Percentiles rank a stretch among this genome's conserved stretches.
Conservation (phyloP, 53 echinoderm and acorn worm species). For the Patiria pectinifera region DNA sequence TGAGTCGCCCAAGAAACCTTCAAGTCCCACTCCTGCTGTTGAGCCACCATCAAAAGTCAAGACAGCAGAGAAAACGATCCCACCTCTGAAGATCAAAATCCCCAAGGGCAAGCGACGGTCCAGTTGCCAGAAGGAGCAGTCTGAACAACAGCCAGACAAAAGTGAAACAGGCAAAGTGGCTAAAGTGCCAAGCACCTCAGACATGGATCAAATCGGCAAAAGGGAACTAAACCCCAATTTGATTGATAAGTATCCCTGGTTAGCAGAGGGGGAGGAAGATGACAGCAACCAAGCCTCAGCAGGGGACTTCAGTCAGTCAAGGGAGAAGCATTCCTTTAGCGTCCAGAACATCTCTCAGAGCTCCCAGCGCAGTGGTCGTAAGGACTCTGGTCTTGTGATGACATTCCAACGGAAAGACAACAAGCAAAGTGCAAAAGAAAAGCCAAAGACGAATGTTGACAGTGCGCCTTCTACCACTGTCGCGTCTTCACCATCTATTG, state of each 20-base stretch:
- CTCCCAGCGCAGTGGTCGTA: conserved; percentile 59
- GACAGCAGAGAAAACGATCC: conserved; percentile 47
- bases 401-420: conserved; percentile 44
- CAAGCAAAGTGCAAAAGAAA: conserved; percentile 9
- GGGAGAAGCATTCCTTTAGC: conserved; percentile 80
- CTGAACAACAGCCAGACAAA: conserved; percentile 45
- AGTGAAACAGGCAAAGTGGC: conserved; percentile 45
- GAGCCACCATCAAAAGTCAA: conserved; percentile 45
- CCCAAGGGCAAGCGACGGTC: conserved; percentile 61
- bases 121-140: conserved; percentile 47
- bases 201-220: conserved; percentile 84
- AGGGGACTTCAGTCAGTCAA: conserved; percentile 32
- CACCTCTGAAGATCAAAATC: conserved; percentile 62
- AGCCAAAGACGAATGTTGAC: not conserved
- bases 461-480: conserved; percentile 11
- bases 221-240: conserved; percentile 79
- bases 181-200: conserved; percentile 18
- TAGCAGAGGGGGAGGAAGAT: conserved; percentile 76
- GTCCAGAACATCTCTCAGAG: conserved; percentile 90
- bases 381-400: conserved; percentile 51
- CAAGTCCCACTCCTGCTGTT: conserved; percentile 35
- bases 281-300: conserved; percentile 26
- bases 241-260: conserved; percentile 95
- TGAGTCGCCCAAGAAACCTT: conserved; percentile 43
- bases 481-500: conserved; percentile 32